Base-by-base conservation (phyloP, 1,140 invertebrate genomes). In the Nylanderia fulva region DNA sequence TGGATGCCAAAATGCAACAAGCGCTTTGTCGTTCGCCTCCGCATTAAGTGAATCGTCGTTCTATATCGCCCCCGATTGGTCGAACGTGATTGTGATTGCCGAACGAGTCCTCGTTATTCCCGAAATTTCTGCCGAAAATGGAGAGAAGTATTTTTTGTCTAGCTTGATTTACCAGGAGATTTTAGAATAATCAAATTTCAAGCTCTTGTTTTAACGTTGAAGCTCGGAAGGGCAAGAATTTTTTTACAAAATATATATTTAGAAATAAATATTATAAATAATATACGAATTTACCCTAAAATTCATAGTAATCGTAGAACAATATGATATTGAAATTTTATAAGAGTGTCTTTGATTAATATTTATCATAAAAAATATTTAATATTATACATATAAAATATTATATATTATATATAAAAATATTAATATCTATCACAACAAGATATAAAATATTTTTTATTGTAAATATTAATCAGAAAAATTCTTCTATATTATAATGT, bases 1-100 rank as follows among this genome's bases (percentile, higher is more conserved):
- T 15, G 24, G 60, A 18, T 86, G 87, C 87, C 87, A 88, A 85
- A 85, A 88, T 48, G 87, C 87, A 88, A 88, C 87, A 88, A 88
- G 87, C 87, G 45, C 18, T 69, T 87, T 71, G 61, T 42, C 60
- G 33, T 27, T 42, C 48, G n/a, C 7, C 66, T 68, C 15, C 18
- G 15, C 45, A n/a, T n/a, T 36, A 56, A 71, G 77, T 72, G 66
- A 72, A 82, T 69, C 45, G 52, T 82, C 54, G 66, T 36, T 68
- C 45, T 33, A 36, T 36, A 82, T 45, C 24, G 52, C 27, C 9
- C 36, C 9, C 36, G 36, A 45, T n/a, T 21, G 13, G 18, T 79
- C 15, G 36, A 79, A 79, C 63, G 63, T 68, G 61, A 58, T 56
- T 24, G 36, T n/a, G n/a, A n/a, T 42, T 15, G 48, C 36, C 27